These are phyloP conservation scores for Elysia chlorotica DNA, from an alignment of 1,140 invertebrate genomes.

Conservation along the genomic window DNA sequence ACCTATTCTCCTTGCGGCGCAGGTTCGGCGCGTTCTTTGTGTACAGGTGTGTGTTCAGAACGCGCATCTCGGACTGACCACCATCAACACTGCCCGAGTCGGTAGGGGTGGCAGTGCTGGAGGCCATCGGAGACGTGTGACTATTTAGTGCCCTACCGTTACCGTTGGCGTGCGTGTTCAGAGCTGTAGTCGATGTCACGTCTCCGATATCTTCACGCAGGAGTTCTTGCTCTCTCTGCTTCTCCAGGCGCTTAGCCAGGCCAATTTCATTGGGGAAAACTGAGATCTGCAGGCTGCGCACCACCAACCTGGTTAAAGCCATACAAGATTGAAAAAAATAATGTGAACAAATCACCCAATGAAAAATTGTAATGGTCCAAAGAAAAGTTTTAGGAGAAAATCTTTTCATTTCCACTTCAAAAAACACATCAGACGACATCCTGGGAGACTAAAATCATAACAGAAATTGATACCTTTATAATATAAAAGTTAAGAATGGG, in stretches of 20 bases:
- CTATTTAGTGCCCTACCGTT: too few relatives aligned
- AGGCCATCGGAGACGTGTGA: too few relatives aligned
- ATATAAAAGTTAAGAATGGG: too few relatives aligned
- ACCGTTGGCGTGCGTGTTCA: too few relatives aligned
- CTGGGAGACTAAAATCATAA: background rate
- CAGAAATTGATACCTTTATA: background rate
- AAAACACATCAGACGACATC: background rate
- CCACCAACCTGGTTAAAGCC: constrained; percentile 15
- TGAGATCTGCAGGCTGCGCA: constrained; percentile 23
- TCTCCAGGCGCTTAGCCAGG: constrained; percentile 14
- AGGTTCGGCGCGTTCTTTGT: too few relatives aligned
- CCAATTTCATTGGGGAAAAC: constrained; percentile 27
- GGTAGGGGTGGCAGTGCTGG: too few relatives aligned
- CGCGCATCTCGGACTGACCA: too few relatives aligned
- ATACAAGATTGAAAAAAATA: background rate
- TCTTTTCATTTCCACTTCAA: background rate
- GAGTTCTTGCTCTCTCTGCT: background rate
- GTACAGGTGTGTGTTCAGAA: too few relatives aligned
- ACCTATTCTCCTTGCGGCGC: too few relatives aligned
- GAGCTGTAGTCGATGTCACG: too few relatives aligned
- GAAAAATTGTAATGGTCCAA: background rate
- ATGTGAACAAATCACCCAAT: background rate
- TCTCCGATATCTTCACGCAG: too few relatives aligned
- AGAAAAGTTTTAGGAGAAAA: background rate
- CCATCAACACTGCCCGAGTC: too few relatives aligned